These are phyloP conservation scores for Eclectus roratus DNA, from an alignment of 2,113 vertebrate species.

Conservation along the genomic window DNA sequence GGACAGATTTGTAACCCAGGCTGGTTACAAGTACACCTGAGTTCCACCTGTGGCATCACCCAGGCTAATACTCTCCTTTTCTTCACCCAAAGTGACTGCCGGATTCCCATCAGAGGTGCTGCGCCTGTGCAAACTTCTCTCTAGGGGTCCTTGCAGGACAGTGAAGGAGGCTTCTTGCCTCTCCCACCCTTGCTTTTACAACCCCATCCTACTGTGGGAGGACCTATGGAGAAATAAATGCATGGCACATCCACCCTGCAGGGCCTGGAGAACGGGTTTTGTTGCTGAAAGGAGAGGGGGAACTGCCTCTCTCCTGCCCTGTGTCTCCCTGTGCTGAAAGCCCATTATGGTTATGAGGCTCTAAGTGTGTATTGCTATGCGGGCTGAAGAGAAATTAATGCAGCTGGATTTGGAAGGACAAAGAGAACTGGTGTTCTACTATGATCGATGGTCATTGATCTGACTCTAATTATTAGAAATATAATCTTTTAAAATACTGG, in stretches of 20 bases:
- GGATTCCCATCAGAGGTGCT: rapidly evolving
- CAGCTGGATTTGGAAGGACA: conserved; percentile 67
- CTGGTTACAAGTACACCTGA: not conserved
- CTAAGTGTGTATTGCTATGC: not conserved
- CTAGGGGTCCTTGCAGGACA: not conserved
- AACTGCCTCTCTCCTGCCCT: not conserved
- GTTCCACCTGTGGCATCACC: not conserved
- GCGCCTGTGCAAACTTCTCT: not conserved
- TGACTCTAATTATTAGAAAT: conserved; percentile 62
- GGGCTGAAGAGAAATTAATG: conserved; percentile 65
- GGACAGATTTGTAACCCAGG: not conserved
- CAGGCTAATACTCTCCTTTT: not conserved
- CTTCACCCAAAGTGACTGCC: not conserved
- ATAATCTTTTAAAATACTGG: conserved; percentile 40
- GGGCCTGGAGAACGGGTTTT: not conserved
- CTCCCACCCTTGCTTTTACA: not conserved
- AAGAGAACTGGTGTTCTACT: conserved; percentile 61
- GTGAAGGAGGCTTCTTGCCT: not conserved
- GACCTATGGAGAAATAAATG: not conserved
- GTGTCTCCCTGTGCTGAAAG: conserved; percentile 2
- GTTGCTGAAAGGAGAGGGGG: not conserved
- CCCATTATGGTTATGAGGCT: not conserved
- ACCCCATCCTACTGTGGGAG: not conserved
- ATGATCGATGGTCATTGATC: conserved; percentile 62
- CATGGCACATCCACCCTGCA: not conserved